A percentile compares a stretch with the other conserved stretches of the same genome.
Conservation (phyloP, 2,888 invertebrate species). For the Anagyrus pseudococci region DNA sequence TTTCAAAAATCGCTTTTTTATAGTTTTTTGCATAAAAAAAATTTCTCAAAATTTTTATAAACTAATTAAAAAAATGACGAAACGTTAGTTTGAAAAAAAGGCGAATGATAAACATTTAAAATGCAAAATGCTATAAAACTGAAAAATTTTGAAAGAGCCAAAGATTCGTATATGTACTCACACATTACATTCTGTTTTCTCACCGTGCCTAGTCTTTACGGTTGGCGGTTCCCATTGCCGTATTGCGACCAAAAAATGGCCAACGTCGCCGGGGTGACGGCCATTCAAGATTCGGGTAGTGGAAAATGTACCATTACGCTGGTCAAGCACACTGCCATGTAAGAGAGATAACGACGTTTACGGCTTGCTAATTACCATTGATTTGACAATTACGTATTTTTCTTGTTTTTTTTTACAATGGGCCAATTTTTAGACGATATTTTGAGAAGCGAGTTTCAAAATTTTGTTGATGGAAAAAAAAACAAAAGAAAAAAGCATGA, state of each 20-base stretch:
- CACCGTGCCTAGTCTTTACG: slow-evolving; percentile 78
- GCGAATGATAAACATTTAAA: background rate
- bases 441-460: slow-evolving; percentile 16
- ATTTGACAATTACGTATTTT: slow-evolving; percentile 1
- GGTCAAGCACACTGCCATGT: slow-evolving; percentile 62
- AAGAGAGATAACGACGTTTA: slow-evolving; percentile 49
- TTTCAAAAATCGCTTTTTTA: background rate
- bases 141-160: slow-evolving; percentile 8
- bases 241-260: slow-evolving; percentile 91
- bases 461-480: background rate
- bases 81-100: background rate
- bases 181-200: slow-evolving; percentile 34
- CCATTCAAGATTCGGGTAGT: slow-evolving; percentile 61
- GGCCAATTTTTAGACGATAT: slow-evolving; percentile 1
- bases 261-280: slow-evolving; percentile 61
- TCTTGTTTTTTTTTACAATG: background rate
- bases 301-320: slow-evolving; percentile 62
- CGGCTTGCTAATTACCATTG: slow-evolving; percentile 36
- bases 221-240: slow-evolving; percentile 96
- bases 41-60: no score
- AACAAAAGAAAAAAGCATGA: slow-evolving; percentile 48
- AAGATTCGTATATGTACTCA: slow-evolving; percentile 6
- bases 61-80: no score
- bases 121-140: slow-evolving; percentile 8
- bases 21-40: background rate